Percentiles rank a stretch among this genome's conserved stretches.
Conservation (phyloP, 2,888 invertebrate genomes). For the Diachrysia chrysitis region DNA sequence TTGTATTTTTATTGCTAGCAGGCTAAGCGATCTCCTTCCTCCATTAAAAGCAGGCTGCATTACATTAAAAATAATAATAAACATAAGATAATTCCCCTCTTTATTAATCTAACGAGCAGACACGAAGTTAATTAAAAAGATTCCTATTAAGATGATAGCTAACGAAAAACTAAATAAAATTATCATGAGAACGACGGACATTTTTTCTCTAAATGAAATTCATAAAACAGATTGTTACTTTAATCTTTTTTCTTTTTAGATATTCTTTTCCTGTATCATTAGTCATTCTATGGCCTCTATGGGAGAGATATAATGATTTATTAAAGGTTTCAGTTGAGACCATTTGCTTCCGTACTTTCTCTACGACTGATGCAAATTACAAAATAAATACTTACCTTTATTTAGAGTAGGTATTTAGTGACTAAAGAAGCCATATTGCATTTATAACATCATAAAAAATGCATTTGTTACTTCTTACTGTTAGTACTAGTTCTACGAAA, state of each 20-base stretch:
- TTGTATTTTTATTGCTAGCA: slow-evolving; percentile 4
- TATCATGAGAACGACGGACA: slow-evolving; percentile 35
- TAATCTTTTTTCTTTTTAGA: slow-evolving; percentile 75
- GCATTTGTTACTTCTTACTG: too few species aligned
- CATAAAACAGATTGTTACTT: slow-evolving; percentile 73
- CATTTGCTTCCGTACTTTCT: slow-evolving; percentile 62
- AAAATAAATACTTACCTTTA: slow-evolving; percentile 40
- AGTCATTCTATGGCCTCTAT: slow-evolving; percentile 82
- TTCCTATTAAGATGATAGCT: slow-evolving; percentile 10
- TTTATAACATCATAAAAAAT: too few species aligned
- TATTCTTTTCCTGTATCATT: slow-evolving; percentile 75
- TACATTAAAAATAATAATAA: slow-evolving; percentile 27
- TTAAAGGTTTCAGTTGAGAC: slow-evolving; percentile 63
- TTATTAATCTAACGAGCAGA: slow-evolving; percentile 17
- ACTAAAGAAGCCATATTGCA: too few species aligned
- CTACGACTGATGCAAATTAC: slow-evolving; percentile 67
- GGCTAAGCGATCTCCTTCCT: slow-evolving; percentile 2
- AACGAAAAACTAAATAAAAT: slow-evolving; percentile 11
- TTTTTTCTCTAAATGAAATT: slow-evolving; percentile 47
- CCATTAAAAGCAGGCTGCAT: slow-evolving; percentile 8
- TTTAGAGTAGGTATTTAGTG: slow-evolving; percentile 3
- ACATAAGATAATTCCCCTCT: slow-evolving; percentile 12
- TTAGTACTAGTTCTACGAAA: too few species aligned
- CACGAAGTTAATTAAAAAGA: slow-evolving; percentile 32
- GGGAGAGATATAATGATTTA: slow-evolving; percentile 83